Conservation (phyloP, 2,888 invertebrate species). For the Noctua janthe region DNA sequence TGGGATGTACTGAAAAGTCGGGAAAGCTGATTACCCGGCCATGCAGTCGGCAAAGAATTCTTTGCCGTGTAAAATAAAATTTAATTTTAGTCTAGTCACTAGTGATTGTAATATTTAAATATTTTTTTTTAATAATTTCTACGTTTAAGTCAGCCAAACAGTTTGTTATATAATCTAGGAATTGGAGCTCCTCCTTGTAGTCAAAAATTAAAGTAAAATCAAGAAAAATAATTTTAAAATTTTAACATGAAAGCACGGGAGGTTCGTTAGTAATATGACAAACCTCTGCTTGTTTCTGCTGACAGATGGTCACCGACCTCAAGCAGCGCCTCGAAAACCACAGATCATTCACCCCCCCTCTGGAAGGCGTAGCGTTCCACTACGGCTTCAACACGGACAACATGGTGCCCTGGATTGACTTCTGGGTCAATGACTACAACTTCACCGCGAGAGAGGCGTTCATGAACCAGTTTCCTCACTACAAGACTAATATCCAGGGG, state of each 20-base stretch:
- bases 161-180: neutral
- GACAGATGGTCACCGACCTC: slow-evolving; percentile 32
- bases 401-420: slow-evolving; percentile 91
- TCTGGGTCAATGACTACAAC: slow-evolving; percentile 94
- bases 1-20: too few species aligned
- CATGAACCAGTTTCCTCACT: slow-evolving; percentile 94
- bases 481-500: slow-evolving; percentile 93
- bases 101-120: too few species aligned
- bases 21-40: too few species aligned
- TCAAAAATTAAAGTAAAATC: neutral
- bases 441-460: slow-evolving; percentile 90
- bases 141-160: too few species aligned
- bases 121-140: too few species aligned
- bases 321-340: slow-evolving; percentile 23
- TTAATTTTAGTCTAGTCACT: too few species aligned
- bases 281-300: neutral
- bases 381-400: slow-evolving; percentile 95
- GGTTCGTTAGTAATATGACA: neutral
- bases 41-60: too few species aligned
- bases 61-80: too few species aligned
- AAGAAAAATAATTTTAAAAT: neutral
- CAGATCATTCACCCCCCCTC: slow-evolving; percentile 84
- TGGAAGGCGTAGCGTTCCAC: slow-evolving; percentile 93
- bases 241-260: too few species aligned
- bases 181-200: neutral